phyloP scores from a whole-genome alignment of 2,797 vertebrate species.

The Artibeus lituratus region DNA sequence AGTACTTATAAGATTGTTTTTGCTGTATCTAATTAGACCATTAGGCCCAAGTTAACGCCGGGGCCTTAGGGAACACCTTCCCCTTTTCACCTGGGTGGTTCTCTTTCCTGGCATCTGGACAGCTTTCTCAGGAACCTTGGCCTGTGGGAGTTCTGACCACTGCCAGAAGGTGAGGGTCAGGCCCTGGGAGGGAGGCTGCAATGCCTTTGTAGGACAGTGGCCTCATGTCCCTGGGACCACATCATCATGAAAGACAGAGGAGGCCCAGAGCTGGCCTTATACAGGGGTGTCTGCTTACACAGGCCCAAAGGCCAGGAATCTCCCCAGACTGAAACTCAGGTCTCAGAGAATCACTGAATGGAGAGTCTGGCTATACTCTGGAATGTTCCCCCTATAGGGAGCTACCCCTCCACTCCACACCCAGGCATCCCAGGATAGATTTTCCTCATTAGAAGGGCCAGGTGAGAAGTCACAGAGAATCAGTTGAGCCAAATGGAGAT shows the following conservation, averaged over 20 bases:
- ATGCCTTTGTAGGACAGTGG: accelerated
- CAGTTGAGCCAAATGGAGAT: background rate
- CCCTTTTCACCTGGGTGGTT: background rate
- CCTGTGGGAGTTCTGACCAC: background rate
- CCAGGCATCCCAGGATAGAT: background rate
- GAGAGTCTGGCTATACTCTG: background rate
- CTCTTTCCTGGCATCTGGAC: background rate
- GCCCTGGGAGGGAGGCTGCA: background rate
- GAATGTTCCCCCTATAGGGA: background rate
- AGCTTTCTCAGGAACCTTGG: background rate
- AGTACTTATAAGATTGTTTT: background rate
- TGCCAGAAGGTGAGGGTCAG: background rate
- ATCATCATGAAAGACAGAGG: background rate
- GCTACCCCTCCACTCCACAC: background rate
- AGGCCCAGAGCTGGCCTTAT: background rate
- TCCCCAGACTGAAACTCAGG: background rate
- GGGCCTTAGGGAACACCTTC: background rate
- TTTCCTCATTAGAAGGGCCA: background rate
- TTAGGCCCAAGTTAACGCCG: background rate
- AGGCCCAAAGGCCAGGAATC: background rate
- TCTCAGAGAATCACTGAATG: background rate
- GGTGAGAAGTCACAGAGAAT: background rate
- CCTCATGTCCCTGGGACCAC: background rate
- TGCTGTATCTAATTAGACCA: background rate
- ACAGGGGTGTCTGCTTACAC: background rate